Evolutionary conservation across 2,797 vertebrate species (phyloP), one percentile per base, ranked within the genome.

Genomic region (Cheracebus regulus): DNA sequence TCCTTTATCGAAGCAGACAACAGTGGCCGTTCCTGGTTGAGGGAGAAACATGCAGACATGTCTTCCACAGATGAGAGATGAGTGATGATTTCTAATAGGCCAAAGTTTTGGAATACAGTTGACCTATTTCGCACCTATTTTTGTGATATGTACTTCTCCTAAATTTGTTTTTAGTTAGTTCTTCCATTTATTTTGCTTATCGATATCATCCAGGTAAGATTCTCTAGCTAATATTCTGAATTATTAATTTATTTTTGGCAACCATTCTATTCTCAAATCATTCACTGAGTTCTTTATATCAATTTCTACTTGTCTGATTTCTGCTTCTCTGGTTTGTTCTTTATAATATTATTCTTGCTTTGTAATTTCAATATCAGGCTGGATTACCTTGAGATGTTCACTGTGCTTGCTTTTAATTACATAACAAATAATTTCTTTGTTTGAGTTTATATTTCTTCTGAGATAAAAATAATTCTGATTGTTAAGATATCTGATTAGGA

Each of bases 1-100:
- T 12, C 10, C 1, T 39, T 72, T 24, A 36, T 72, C 1, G 2
- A 72, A 41, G 70, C 1, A 6, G 20, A 22, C 1, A 1, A 41
- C 36, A 41, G 22, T 72, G 36, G 36, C 20, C n/a, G 0, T 72
- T 72, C 36, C 70, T 72, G 70, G 36, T 10, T 72, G 36, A 39
- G n/a, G 70, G 22, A 72, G n/a, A 24, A 10, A 41, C 5, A 5
- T 22, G 70, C 36, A 72, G 20, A 24, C n/a, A 24, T 24, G 36
- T 72, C 36, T 36, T 20, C n/a, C 11, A 0, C 67, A 70, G n/a
- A 70, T 22, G 9, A 70, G n/a, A 72, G 22, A 72, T 24, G 9
- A 70, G 19, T 39, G 22, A 24, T 24, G 41, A n/a, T 33, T 64
- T 84, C 14, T 64, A 70, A 36, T 22, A 36, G 4, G n/a, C 67